Evolutionary conservation across 1,140 invertebrate species (phyloP).

Genomic region (Trichonephila clavata): DNA sequence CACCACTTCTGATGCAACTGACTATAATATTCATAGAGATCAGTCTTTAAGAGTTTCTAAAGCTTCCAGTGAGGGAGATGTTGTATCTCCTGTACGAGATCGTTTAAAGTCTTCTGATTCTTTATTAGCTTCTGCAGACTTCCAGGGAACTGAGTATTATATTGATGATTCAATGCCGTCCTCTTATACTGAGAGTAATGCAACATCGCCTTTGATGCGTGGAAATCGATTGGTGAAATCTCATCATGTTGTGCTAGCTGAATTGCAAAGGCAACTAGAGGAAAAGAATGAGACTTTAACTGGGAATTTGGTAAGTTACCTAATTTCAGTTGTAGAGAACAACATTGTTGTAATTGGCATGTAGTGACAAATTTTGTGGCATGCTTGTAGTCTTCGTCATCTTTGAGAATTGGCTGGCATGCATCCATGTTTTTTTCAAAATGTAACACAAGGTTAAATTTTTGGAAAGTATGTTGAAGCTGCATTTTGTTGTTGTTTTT

Average conservation of each 20-base stretch:
- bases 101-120: constrained; percentile 68
- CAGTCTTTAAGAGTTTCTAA: constrained; percentile 40
- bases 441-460: not conserved
- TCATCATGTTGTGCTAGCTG: constrained; percentile 78
- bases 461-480: not conserved
- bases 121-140: constrained; percentile 82
- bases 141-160: constrained; percentile 90
- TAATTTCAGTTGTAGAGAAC: constrained; percentile 11
- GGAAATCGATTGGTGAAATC: constrained; percentile 75
- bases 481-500: not conserved
- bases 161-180: constrained; percentile 89
- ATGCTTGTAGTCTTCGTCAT: not conserved
- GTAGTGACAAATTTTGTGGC: not conserved
- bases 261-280: constrained; percentile 79
- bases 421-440: not conserved
- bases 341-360: constrained; percentile 8
- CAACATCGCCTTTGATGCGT: constrained; percentile 75
- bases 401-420: not conserved
- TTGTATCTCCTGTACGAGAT: constrained; percentile 62
- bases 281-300: constrained; percentile 85
- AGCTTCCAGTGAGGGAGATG: constrained; percentile 70
- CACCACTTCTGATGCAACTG: constrained; percentile 56
- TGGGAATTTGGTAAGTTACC: constrained; percentile 84
- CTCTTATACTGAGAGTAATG: constrained; percentile 80
- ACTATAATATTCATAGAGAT: not conserved